Conservation (phyloP, 2,888 invertebrate species). For the Archips xylosteana region DNA sequence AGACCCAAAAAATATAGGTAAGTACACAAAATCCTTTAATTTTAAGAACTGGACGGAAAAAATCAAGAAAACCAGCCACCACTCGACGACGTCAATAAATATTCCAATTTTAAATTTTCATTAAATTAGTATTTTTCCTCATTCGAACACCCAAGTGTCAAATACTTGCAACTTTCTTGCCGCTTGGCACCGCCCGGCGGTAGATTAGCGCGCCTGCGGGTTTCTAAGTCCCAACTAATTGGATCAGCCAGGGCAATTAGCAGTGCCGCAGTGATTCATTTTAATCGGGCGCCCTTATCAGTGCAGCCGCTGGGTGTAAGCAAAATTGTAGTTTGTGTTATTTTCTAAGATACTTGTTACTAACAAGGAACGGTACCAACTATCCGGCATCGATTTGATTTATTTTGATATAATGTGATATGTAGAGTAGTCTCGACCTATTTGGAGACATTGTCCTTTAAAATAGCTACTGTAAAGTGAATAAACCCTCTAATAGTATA, state of each 20-base stretch:
- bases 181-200: conserved; percentile 52
- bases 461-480: too few species aligned
- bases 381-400: too few species aligned
- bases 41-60: too few species aligned
- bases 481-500: too few species aligned
- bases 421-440: too few species aligned
- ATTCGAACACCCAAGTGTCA: conserved; percentile 1
- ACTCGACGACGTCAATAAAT: too few species aligned
- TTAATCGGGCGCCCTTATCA: conserved; percentile 81
- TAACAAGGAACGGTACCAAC: too few species aligned
- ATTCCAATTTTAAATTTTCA: background rate
- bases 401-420: too few species aligned
- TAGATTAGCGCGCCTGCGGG: conserved; percentile 63
- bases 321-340: conserved; percentile 36
- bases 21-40: too few species aligned
- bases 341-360: background rate
- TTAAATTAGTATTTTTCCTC: conserved; percentile 3
- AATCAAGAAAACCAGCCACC: too few species aligned
- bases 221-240: conserved; percentile 84
- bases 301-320: conserved; percentile 57
- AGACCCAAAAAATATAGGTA: too few species aligned
- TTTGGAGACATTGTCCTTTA: too few species aligned
- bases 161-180: conserved; percentile 34
- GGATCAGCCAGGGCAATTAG: conserved; percentile 84
- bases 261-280: conserved; percentile 81